Conservation (phyloP, 2,797 vertebrate species). For the Eremophila alpestris region DNA sequence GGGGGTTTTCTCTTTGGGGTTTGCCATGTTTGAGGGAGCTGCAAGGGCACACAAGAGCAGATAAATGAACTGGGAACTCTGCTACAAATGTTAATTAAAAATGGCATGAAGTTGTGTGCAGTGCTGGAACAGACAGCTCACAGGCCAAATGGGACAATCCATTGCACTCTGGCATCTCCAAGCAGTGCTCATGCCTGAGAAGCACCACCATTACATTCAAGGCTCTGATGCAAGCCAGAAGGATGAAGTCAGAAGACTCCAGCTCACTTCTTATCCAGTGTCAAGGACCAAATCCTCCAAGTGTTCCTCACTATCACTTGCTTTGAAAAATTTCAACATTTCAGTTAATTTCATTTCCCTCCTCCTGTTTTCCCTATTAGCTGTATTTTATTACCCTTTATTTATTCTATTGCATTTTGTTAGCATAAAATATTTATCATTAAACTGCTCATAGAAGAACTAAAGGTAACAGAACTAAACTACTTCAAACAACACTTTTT, state of each 20-base stretch:
- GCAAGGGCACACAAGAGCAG: slow-evolving; percentile 44
- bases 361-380: neutral
- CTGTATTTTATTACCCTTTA: neutral
- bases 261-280: neutral
- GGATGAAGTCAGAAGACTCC: neutral
- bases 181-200: neutral
- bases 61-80: neutral
- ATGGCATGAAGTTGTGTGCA: neutral
- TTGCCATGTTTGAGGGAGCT: slow-evolving; percentile 96
- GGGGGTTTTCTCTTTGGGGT: slow-evolving; percentile 99
- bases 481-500: neutral
- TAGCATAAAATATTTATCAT: neutral
- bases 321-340: neutral
- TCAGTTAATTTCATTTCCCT: neutral
- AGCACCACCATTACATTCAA: neutral
- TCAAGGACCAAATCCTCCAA: neutral
- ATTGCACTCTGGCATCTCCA: neutral
- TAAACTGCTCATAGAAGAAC: neutral
- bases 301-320: neutral
- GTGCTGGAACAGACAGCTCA: neutral
- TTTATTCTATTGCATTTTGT: neutral
- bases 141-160: neutral
- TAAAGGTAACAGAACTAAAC: neutral
- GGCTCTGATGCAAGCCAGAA: neutral
- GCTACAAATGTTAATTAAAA: neutral